Percentiles rank a stretch among this genome's conserved stretches.
Evolutionary conservation across 2,888 invertebrate species (phyloP).

Genomic region (Busseola fusca): DNA sequence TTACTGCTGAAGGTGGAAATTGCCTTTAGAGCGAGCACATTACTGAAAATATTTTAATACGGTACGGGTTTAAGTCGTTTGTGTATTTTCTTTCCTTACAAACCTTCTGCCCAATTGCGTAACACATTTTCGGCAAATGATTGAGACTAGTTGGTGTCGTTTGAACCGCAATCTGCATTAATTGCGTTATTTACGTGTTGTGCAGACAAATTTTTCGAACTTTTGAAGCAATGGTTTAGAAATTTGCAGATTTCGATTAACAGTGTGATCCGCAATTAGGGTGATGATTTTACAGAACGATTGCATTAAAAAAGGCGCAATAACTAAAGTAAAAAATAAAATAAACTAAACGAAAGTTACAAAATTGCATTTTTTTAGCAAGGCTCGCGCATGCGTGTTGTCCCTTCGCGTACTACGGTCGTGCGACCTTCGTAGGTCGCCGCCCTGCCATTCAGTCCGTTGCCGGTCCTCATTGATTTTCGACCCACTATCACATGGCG

Average conservation of each 20-base stretch:
- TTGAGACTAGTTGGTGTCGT: too few species aligned
- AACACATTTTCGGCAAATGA: too few species aligned
- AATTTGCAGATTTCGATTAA: too few species aligned
- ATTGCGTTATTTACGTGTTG: too few species aligned
- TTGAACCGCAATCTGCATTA: too few species aligned
- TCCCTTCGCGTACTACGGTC: slow-evolving; percentile 82
- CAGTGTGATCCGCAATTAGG: too few species aligned
- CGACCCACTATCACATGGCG: slow-evolving; percentile 75
- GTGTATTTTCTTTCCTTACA: background rate
- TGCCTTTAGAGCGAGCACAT: background rate
- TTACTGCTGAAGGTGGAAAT: background rate
- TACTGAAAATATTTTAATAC: background rate
- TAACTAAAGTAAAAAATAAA: too few species aligned
- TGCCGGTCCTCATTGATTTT: slow-evolving; percentile 84
- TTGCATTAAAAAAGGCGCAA: background rate
- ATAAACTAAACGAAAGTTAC: background rate
- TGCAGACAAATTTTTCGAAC: too few species aligned
- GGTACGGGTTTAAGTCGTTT: background rate
- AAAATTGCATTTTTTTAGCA: slow-evolving; percentile 41
- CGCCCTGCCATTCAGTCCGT: slow-evolving; percentile 83
- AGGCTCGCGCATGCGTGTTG: slow-evolving; percentile 79
- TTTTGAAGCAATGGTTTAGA: too few species aligned
- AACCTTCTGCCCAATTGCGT: too few species aligned
- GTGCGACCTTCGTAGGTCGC: slow-evolving; percentile 85
- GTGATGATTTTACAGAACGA: background rate